phyloP scores from a whole-genome alignment of 2,113 vertebrate genomes.

The Chionis minor region DNA sequence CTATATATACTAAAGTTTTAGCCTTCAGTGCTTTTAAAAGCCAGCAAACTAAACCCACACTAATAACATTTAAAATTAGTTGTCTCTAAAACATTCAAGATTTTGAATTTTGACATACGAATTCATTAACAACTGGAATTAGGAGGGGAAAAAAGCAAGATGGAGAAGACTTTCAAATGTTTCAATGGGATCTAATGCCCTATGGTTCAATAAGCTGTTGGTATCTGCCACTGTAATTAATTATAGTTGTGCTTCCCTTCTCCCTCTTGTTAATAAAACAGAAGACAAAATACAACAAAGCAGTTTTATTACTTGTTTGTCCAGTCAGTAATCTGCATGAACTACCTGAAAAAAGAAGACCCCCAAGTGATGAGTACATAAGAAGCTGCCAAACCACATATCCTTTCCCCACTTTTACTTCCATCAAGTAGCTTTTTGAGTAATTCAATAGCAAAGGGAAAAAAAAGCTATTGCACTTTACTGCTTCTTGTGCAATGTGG shows the following conservation, averaged over 20 bases:
- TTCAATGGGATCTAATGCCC: not conserved
- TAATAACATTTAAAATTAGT: not conserved
- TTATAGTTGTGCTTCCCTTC: not conserved
- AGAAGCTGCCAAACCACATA: not conserved
- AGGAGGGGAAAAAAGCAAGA: not conserved
- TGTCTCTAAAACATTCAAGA: not conserved
- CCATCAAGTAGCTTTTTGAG: not conserved
- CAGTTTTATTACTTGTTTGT: not conserved
- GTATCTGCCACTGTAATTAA: not conserved
- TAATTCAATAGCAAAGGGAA: not conserved
- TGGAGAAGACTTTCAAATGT: not conserved
- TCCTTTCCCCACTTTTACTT: not conserved
- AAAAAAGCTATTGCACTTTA: not conserved
- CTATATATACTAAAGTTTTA: not conserved
- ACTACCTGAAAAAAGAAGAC: conserved; percentile 1
- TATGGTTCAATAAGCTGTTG: not conserved
- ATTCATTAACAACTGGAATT: not conserved
- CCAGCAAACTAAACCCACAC: not conserved
- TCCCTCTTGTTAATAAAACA: not conserved
- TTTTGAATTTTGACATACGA: not conserved
- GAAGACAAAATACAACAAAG: not conserved
- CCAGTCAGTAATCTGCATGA: not conserved
- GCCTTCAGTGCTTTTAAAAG: not conserved
- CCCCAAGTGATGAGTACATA: not conserved
- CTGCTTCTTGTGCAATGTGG: not conserved